Conservation (phyloP, 1,140 invertebrate species). For the Macrobrachium nipponense region DNA sequence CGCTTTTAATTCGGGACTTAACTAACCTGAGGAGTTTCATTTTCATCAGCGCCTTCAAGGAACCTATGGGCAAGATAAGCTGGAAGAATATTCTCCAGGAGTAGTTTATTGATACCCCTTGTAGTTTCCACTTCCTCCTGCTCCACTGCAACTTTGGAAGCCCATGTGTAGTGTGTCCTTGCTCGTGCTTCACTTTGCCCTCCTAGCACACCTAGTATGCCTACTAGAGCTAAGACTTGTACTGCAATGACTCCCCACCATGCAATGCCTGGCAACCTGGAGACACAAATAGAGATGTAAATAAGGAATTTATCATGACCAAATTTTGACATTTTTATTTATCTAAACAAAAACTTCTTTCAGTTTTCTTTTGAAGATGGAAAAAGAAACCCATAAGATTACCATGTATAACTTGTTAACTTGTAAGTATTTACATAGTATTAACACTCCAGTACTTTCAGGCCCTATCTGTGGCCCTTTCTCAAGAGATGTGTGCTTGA, state of each 20-base stretch:
- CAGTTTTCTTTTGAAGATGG: too few species aligned
- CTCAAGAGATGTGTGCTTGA: too few species aligned
- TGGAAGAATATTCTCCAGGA: conserved; percentile 96
- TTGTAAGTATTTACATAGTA: too few species aligned
- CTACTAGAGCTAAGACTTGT: conserved; percentile 69
- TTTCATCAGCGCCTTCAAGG: conserved; percentile 71
- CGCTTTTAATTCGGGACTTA: neutral
- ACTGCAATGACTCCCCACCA: conserved; percentile 59
- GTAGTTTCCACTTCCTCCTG: conserved; percentile 95
- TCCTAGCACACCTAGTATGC: conserved; percentile 82
- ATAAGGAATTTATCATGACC: neutral
- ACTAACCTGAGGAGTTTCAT: conserved; percentile 71
- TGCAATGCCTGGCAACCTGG: conserved; percentile 49
- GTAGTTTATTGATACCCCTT: conserved; percentile 92
- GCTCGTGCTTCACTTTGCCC: conserved; percentile 88
- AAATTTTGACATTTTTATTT: neutral
- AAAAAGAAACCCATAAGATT: too few species aligned
- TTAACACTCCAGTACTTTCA: too few species aligned
- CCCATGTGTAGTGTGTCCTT: conserved; percentile 91
- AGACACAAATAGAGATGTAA: neutral
- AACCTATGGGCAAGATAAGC: conserved; percentile 96
- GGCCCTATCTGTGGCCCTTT: too few species aligned
- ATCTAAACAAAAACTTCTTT: too few species aligned
- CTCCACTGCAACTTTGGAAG: conserved; percentile 89
- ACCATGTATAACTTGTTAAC: too few species aligned